phyloP scores from a whole-genome alignment of 2,797 vertebrate genomes.

The Ctenopoma kingsleyae region DNA sequence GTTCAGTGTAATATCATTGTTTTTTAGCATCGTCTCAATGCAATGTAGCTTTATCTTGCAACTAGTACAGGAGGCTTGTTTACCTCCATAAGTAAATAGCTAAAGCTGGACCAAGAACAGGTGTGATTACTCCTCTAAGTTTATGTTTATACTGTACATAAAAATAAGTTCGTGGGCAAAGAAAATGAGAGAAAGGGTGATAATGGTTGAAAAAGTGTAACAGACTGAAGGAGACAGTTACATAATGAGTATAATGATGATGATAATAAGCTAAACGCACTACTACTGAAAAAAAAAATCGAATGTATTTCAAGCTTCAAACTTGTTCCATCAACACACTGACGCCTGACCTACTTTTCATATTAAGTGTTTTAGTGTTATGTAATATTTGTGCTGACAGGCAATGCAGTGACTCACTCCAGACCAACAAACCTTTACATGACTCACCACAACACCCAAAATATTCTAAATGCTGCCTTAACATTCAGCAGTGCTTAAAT shows the following conservation, averaged over 20 bases:
- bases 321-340: slow-evolving; percentile 38
- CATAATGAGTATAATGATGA: slow-evolving; percentile 12
- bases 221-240: slow-evolving; percentile 1
- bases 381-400: slow-evolving; percentile 42
- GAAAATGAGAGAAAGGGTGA: not conserved
- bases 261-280: not conserved
- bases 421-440: slow-evolving; percentile 56
- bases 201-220: not conserved
- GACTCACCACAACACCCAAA: slow-evolving; percentile 65
- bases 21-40: not conserved
- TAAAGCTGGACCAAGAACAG: slow-evolving; percentile 1
- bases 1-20: not conserved
- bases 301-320: slow-evolving; percentile 10
- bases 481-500: not conserved
- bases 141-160: not conserved
- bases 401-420: slow-evolving; percentile 66
- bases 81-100: too few species aligned
- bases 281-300: not conserved
- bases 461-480: slow-evolving; percentile 18
- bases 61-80: too few species aligned
- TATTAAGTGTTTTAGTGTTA: slow-evolving; percentile 44
- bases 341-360: slow-evolving; percentile 42
- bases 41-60: too few species aligned
- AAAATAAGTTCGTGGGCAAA: slow-evolving; percentile 8
- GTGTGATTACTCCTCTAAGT: slow-evolving; percentile 9